Base-by-base conservation (phyloP, 2,113 vertebrate species). In the Mystacornis crossleyi region DNA sequence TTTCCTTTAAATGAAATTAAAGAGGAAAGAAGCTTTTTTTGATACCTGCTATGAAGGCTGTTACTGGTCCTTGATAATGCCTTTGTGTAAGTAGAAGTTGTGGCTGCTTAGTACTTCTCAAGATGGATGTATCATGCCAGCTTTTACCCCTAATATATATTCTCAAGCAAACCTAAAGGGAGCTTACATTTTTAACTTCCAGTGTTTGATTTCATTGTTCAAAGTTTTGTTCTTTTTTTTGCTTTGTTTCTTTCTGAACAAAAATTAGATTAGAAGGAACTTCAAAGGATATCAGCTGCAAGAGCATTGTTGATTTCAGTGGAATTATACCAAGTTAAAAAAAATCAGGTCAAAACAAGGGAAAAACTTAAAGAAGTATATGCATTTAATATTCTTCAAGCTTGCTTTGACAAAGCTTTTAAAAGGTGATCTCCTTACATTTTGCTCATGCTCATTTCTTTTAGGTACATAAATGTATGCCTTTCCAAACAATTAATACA, bases 331-430 rank as follows among this genome's bases (percentile, higher is more conserved):
- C 16, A 42, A 74, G 24, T 75, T 85, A 11, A 66, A 81, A 95
- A 93, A 86, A 83, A 64, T 74, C 53, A 55, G 36, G 28, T 45
- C 67, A 84, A 71, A 92, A 67, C 4, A 38, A 28, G 10, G 3
- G 6, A n/a, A 53, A 75, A 61, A 16, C 12, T 28, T 77, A 19
- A 18, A 74, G 40, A 66, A 64, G 48, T 81, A 70, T 73, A 81
- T 95, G 65, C 90, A 85, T 91, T 95, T 94, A 87, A 88, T 92
- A 85, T 95, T 95, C 71, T 90, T 95, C 26, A 28, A 91, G 79
- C 61, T 97, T 90, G 64, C 86, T 97, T 97, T 92, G 29, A 48
- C 85, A 95, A 94, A 93, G 84, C 75, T 94, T 89, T 96, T 95
- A 93, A 96, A 96, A 95, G 81, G 47, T 86, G 82, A 93, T 77